Evolutionary conservation across 2,888 invertebrate genomes (phyloP).

Genomic region (Apamea sordens): DNA sequence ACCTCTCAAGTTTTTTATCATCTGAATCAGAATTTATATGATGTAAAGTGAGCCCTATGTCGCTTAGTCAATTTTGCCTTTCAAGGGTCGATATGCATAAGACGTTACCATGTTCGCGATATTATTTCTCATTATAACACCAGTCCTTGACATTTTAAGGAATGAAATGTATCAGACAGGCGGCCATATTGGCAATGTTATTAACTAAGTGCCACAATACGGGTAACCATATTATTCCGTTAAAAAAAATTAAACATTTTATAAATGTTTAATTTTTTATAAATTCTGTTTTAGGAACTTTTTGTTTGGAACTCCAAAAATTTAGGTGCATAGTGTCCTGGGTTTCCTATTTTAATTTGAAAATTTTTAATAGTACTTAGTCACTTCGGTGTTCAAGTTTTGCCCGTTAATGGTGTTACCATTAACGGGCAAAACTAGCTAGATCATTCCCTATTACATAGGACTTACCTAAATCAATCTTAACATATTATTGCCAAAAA

Average conservation of each 20-base stretch:
- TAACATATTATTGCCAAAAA: too few relatives aligned
- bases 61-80: too few relatives aligned
- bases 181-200: constrained; percentile 12
- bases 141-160: constrained; percentile 34
- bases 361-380: too few relatives aligned
- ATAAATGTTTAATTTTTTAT: too few relatives aligned
- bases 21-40: too few relatives aligned
- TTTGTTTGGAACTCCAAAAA: not conserved
- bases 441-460: too few relatives aligned
- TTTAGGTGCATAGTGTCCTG: too few relatives aligned
- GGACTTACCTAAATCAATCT: too few relatives aligned
- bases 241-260: not conserved
- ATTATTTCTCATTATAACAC: not conserved
- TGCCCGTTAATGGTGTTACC: not conserved
- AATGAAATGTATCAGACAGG: not conserved
- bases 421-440: too few relatives aligned
- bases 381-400: not conserved
- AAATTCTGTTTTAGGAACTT: not conserved
- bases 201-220: not conserved
- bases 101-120: not conserved
- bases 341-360: too few relatives aligned
- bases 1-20: too few relatives aligned
- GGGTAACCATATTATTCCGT: not conserved
- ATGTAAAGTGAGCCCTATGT: too few relatives aligned
- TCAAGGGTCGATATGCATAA: not conserved